Evolutionary conservation across 2,113 vertebrate genomes (phyloP).

Genomic region (Syrmaticus mikado): DNA sequence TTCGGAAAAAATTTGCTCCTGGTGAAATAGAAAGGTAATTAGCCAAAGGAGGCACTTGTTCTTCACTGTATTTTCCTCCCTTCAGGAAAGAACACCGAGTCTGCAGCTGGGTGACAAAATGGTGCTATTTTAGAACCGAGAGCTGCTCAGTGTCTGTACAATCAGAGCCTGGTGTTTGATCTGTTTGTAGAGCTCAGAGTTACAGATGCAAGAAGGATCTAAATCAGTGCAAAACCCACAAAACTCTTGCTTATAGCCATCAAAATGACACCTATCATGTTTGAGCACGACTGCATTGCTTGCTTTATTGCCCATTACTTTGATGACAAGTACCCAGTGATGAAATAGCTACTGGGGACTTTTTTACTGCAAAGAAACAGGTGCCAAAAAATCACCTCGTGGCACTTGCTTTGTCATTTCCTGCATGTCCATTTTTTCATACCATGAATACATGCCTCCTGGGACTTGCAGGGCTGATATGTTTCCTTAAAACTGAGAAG

Average conservation of each 20-base stretch:
- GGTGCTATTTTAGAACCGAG: background rate
- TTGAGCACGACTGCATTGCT: background rate
- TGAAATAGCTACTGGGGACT: background rate
- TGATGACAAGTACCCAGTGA: background rate
- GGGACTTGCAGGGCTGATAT: background rate
- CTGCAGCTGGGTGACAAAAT: background rate
- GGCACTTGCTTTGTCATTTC: background rate
- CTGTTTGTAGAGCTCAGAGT: background rate
- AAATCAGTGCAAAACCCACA: background rate
- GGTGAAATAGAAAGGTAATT: slow-evolving; percentile 61
- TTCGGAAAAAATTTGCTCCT: background rate
- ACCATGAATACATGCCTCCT: background rate
- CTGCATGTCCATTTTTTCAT: background rate
- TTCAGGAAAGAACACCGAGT: background rate
- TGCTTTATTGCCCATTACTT: background rate
- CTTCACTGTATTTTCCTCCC: background rate
- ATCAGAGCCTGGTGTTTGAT: background rate
- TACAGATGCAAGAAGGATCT: background rate
- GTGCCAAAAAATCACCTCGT: background rate
- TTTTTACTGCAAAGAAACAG: background rate
- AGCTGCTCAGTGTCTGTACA: background rate
- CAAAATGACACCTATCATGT: background rate
- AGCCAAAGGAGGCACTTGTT: background rate
- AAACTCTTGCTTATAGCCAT: background rate
- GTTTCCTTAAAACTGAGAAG: background rate